Evolutionary conservation across 2,888 invertebrate genomes (phyloP).

Genomic region (Tetragonisca angustula): DNA sequence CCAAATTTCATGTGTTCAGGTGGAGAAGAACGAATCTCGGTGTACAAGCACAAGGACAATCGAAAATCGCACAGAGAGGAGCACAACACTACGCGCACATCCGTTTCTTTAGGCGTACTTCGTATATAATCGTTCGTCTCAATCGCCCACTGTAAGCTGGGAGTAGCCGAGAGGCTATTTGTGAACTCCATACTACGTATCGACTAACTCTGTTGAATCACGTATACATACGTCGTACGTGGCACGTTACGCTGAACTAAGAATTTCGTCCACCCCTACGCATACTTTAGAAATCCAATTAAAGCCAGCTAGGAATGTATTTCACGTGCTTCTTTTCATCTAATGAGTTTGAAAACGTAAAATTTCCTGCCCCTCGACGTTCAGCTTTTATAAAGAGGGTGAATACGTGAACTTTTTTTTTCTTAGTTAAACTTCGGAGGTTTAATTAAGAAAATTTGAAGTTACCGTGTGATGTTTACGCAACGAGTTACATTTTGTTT

Average conservation of each 20-base stretch:
- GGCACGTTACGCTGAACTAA: slow-evolving; percentile 37
- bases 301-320: background rate
- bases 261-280: slow-evolving; percentile 39
- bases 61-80: slow-evolving; percentile 14
- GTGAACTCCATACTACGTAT: slow-evolving; percentile 68
- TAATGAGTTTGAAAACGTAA: background rate
- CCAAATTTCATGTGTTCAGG: slow-evolving; percentile 23
- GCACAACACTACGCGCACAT: slow-evolving; percentile 55
- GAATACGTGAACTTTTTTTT: background rate
- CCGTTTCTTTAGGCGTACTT: slow-evolving; percentile 57
- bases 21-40: background rate
- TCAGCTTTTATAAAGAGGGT: background rate
- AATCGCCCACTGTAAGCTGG: slow-evolving; percentile 66
- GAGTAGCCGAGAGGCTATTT: slow-evolving; percentile 71
- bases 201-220: slow-evolving; percentile 62
- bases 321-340: background rate
- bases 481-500: background rate
- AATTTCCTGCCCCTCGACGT: background rate
- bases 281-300: slow-evolving; percentile 25
- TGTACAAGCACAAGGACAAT: slow-evolving; percentile 10
- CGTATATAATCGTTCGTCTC: slow-evolving; percentile 66
- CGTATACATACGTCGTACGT: slow-evolving; percentile 17
- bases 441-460: background rate
- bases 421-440: too few species aligned
- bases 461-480: background rate